phyloP scores from a whole-genome alignment of 2,888 invertebrate genomes.

The Catonia carolina region DNA sequence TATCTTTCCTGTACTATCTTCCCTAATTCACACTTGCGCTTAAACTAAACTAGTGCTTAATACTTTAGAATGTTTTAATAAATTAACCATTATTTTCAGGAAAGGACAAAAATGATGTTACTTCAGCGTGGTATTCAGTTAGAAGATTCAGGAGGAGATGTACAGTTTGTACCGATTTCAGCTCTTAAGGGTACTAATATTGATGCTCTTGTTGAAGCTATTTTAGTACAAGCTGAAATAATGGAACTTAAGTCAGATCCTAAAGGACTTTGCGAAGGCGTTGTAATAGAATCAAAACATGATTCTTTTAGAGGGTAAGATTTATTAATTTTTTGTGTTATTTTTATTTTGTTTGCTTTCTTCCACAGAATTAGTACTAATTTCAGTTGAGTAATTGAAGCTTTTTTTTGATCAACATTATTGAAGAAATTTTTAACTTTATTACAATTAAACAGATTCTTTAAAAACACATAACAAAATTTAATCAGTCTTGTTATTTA shows the following conservation, averaged over 20 bases:
- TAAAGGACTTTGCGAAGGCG: slow-evolving; percentile 77
- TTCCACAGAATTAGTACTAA: too few species aligned
- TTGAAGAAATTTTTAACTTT: too few species aligned
- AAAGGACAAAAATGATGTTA: slow-evolving; percentile 65
- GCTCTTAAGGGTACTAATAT: slow-evolving; percentile 80
- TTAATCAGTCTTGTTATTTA: too few species aligned
- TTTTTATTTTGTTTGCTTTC: too few species aligned
- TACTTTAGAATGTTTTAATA: too few species aligned
- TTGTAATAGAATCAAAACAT: slow-evolving; percentile 78
- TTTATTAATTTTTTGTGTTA: neutral
- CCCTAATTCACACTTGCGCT: too few species aligned
- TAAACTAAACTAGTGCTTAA: too few species aligned
- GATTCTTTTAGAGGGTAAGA: slow-evolving; percentile 59
- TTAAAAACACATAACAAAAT: too few species aligned
- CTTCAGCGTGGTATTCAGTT: slow-evolving; percentile 70
- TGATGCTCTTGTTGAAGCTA: slow-evolving; percentile 70
- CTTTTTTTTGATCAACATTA: too few species aligned
- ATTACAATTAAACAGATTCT: too few species aligned
- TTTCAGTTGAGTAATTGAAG: too few species aligned
- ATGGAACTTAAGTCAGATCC: slow-evolving; percentile 82
- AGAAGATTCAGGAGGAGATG: slow-evolving; percentile 86
- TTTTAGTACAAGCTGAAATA: slow-evolving; percentile 76
- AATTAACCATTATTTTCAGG: slow-evolving; percentile 48
- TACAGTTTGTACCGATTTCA: slow-evolving; percentile 86
- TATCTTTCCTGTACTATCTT: too few species aligned